phyloP scores from a whole-genome alignment of 37 sponge, comb jelly and placozoan species.

The Halichondria panicea region DNA sequence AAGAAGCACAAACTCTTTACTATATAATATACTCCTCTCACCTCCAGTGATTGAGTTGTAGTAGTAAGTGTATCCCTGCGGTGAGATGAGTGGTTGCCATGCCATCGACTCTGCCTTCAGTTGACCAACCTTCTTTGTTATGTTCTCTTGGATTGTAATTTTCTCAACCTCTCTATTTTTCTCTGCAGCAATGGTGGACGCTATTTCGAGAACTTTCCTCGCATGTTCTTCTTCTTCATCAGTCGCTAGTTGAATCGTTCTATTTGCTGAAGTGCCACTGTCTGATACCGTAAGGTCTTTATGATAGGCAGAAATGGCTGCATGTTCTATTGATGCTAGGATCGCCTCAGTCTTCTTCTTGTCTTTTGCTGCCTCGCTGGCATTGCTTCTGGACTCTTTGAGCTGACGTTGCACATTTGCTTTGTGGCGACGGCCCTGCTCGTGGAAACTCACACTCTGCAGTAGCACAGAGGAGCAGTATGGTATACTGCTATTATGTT shows the following conservation, averaged over 20 bases:
- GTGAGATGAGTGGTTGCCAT: conserved; percentile 57
- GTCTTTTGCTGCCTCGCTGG: conserved; percentile 39
- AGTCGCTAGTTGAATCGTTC: not conserved
- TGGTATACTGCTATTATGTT: not conserved
- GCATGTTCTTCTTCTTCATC: not conserved
- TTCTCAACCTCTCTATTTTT: too few species aligned
- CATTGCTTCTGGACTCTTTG: conserved; percentile 21
- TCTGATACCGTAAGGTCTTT: conserved; percentile 17
- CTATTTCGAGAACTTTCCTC: not conserved
- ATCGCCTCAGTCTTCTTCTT: conserved; percentile 21
- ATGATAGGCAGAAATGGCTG: conserved; percentile 47
- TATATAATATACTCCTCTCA: not conserved
- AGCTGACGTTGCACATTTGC: conserved; percentile 69
- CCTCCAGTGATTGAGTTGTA: conserved; percentile 81
- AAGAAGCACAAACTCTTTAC: not conserved
- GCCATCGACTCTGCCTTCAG: not conserved
- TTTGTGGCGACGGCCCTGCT: conserved; percentile 78
- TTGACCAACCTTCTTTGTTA: conserved; percentile 4
- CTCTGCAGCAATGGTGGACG: not conserved
- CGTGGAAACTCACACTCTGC: conserved; percentile 86
- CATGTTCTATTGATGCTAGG: conserved; percentile 44
- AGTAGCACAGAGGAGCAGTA: not conserved
- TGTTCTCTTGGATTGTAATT: not conserved
- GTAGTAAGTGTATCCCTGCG: conserved; percentile 82
- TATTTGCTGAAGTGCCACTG: not conserved